Evolutionary conservation across 1,140 invertebrate species (phyloP), one percentile per base, ranked within the genome.

Genomic region (Drosophila parvula): DNA sequence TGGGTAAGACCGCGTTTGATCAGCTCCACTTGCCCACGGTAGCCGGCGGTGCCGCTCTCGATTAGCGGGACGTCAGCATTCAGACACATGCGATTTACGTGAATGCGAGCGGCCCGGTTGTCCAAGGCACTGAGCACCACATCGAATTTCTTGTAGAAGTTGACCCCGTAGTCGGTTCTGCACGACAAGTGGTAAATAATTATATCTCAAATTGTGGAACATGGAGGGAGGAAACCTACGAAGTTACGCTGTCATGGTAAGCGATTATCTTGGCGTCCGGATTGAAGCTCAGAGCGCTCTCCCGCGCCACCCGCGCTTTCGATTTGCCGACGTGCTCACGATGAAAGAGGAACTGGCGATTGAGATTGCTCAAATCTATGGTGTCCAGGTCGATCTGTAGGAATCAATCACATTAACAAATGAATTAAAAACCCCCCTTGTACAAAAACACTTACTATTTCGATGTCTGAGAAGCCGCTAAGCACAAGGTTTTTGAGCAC

Each of bases 351-450:
- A 99, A 99, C 92, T 99, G 99, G 14, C 99, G 94, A 92, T 99
- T 99, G 38, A 99, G 93, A 92, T 99, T 99, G 92, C 98, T 99
- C n/a, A 99, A 96, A 93, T 99, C 99, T 91, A 99, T 99, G 4
- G 98, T 99, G 92, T 99, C 99, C 88, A 99, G 94, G 94, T 99
- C 99, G 93, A 99, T 99, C 98, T 99, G 92, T 78, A 84, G 90
- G n/a, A 36, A 62, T 30, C 44, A 34, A n/a, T 30, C 2, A 38
- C 27, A 36, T 57, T 80, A 67, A 84, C 78, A 57, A 28, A 56
- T 55, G 36, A 38, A 43, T 16, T 0, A 36, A 28, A 50, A 3
- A 5, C 5, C 22, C 0, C 1, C 11, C 10, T 22, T 32, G 5
- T 11, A 22, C 7, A 8, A 11, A 40, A 41, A 4, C 28, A 94